Conservation (phyloP, 2,797 vertebrate species). For the Sebastes flavidus region DNA sequence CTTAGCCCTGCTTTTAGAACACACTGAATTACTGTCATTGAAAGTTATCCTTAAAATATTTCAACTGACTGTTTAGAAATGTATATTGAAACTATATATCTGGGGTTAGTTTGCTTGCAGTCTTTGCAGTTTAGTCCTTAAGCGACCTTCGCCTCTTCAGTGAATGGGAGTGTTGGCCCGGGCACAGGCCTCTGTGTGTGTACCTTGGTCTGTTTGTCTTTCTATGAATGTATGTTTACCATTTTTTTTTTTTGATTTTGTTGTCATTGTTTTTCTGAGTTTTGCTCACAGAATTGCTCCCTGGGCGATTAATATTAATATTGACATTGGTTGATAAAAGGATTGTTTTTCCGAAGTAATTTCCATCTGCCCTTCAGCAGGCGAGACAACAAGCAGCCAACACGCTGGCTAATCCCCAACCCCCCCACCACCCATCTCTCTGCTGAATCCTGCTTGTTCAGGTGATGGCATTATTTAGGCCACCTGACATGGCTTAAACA, state of each 20-base stretch:
- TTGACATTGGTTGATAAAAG: slow-evolving; percentile 75
- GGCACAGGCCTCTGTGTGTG: slow-evolving; percentile 10
- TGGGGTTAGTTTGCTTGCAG: not conserved
- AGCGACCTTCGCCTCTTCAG: slow-evolving; percentile 42
- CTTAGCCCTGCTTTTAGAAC: not conserved
- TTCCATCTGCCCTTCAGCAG: slow-evolving; percentile 76
- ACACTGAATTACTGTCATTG: not conserved
- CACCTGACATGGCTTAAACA: slow-evolving; percentile 64
- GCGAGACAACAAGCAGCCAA: slow-evolving; percentile 53
- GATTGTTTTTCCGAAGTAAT: slow-evolving; percentile 66
- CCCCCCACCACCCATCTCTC: slow-evolving; percentile 26
- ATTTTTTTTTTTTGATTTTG: slow-evolving; percentile 6
- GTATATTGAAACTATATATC: not conserved
- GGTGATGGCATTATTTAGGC: slow-evolving; percentile 66
- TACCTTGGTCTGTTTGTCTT: slow-evolving; percentile 32
- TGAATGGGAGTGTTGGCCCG: slow-evolving; percentile 1
- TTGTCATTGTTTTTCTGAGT: slow-evolving; percentile 13
- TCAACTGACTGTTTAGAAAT: not conserved
- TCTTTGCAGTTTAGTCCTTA: slow-evolving; percentile 13
- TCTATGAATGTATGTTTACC: slow-evolving; percentile 35
- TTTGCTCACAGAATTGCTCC: slow-evolving; percentile 56
- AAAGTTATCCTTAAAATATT: not conserved
- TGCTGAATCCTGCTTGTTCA: slow-evolving; percentile 62
- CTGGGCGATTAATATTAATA: slow-evolving; percentile 74
- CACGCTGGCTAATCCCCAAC: slow-evolving; percentile 52